These are phyloP conservation scores for Lipotes vexillifer DNA, from an alignment of 2,113 vertebrate genomes.

Conservation along the genomic window DNA sequence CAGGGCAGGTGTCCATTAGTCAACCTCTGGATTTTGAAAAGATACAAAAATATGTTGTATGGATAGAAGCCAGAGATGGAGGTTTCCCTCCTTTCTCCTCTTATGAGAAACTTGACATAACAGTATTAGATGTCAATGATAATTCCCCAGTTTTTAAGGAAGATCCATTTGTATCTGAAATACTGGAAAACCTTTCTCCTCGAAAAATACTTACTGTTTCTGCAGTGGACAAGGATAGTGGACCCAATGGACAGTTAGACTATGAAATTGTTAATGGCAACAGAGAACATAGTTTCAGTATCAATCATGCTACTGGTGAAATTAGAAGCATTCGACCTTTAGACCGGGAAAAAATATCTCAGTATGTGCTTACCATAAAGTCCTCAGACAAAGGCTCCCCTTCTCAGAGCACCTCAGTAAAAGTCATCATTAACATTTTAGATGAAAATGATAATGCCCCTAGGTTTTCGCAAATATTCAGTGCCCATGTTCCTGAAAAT, in stretches of 20 bases:
- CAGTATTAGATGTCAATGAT: slow-evolving; percentile 92
- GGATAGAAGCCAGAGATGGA: slow-evolving; percentile 94
- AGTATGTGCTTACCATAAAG: slow-evolving; percentile 87
- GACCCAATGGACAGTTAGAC: slow-evolving; percentile 90
- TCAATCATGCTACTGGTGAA: slow-evolving; percentile 91
- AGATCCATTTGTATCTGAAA: slow-evolving; percentile 90
- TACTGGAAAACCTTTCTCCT: slow-evolving; percentile 92
- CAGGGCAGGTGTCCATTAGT: slow-evolving; percentile 89
- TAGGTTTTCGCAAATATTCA: slow-evolving; percentile 96
- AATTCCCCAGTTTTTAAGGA: slow-evolving; percentile 90
- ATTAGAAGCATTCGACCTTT: slow-evolving; percentile 89
- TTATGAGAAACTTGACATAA: slow-evolving; percentile 92
- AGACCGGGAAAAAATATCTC: slow-evolving; percentile 90
- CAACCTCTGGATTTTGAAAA: slow-evolving; percentile 91
- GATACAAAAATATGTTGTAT: slow-evolving; percentile 92
- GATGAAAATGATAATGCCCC: slow-evolving; percentile 98
- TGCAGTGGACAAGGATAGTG: slow-evolving; percentile 91
- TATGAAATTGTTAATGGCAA: slow-evolving; percentile 93
- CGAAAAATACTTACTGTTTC: slow-evolving; percentile 87
- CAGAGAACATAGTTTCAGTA: slow-evolving; percentile 90
- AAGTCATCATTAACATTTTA: slow-evolving; percentile 88
- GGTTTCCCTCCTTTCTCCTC: slow-evolving; percentile 98
- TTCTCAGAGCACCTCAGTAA: slow-evolving; percentile 84
- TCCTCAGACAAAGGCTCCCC: slow-evolving; percentile 90
- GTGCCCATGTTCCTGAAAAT: slow-evolving; percentile 92